Evolutionary conservation across 2,113 vertebrate species (phyloP).

Genomic region (Lampris incognitus): DNA sequence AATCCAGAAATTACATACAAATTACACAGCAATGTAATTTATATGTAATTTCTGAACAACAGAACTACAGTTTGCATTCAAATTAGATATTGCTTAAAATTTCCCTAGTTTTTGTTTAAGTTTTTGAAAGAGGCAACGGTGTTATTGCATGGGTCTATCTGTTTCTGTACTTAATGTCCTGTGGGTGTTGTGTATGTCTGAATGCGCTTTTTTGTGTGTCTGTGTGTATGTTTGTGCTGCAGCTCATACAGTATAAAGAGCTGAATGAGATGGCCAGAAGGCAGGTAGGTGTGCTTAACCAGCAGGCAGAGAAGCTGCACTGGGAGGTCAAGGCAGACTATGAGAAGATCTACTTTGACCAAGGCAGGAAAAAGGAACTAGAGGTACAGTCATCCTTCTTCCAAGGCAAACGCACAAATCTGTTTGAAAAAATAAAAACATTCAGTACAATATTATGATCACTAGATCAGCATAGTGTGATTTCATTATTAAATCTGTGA

Average conservation of each 20-base stretch:
- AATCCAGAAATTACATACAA: no score
- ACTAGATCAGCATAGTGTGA: no score
- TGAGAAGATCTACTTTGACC: constrained; percentile 87
- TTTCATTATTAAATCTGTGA: background rate
- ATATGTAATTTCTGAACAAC: no score
- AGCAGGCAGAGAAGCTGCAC: constrained; percentile 87
- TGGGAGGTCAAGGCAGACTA: constrained; percentile 88
- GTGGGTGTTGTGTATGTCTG: background rate
- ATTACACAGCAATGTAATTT: no score
- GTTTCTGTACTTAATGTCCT: no score
- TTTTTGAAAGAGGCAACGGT: no score
- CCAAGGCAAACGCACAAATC: background rate
- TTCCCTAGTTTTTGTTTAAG: no score
- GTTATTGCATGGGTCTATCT: no score
- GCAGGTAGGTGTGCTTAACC: constrained; percentile 83
- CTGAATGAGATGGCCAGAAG: constrained; percentile 88
- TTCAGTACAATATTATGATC: background rate
- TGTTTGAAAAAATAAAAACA: background rate
- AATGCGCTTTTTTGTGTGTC: background rate
- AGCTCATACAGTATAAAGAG: constrained; percentile 88
- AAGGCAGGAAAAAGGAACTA: constrained; percentile 85
- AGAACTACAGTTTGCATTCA: no score
- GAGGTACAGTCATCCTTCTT: constrained; percentile 79
- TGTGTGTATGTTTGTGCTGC: constrained; percentile 32
- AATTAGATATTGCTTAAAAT: no score